These are phyloP conservation scores for Phania funesta DNA, from an alignment of 2,888 invertebrate species.

Conservation along the genomic window DNA sequence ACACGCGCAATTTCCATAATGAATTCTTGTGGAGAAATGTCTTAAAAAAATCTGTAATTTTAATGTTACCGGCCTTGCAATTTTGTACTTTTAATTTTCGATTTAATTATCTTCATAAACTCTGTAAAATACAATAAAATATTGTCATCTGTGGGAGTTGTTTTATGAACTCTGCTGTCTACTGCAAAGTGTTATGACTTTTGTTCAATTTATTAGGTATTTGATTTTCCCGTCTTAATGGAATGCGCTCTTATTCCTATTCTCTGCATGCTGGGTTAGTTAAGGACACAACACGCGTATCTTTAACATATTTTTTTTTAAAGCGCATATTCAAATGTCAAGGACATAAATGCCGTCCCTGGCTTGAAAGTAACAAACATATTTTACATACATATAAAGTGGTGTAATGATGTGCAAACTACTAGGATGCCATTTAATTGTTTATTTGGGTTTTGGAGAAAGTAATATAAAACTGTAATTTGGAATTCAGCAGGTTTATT, in stretches of 20 bases:
- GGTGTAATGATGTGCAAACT: too few species aligned
- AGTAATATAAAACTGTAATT: too few species aligned
- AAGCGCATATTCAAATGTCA: constrained; percentile 17
- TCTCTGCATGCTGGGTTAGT: constrained; percentile 19
- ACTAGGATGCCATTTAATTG: too few species aligned
- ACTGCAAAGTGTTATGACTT: neutral
- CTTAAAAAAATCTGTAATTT: constrained; percentile 5
- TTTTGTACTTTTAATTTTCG: neutral
- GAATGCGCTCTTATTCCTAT: neutral
- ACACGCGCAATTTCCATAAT: constrained; percentile 56
- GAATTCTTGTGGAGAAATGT: constrained; percentile 36
- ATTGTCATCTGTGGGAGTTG: constrained; percentile 41
- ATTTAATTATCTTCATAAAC: neutral
- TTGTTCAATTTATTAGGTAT: constrained; percentile 11
- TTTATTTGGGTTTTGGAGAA: too few species aligned
- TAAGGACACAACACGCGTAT: constrained; percentile 50
- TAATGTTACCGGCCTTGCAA: neutral
- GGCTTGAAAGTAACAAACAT: too few species aligned
- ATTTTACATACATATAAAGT: too few species aligned
- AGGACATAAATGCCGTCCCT: constrained; percentile 4
- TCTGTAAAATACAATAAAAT: neutral
- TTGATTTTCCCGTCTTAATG: neutral
- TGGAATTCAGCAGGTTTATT: too few species aligned
- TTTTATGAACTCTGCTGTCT: neutral
- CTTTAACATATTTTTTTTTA: neutral